A percentile compares a stretch with the other conserved stretches of the same genome.
Evolutionary conservation across 1,140 invertebrate genomes (phyloP).

Genomic region (Drosophila mayri): DNA sequence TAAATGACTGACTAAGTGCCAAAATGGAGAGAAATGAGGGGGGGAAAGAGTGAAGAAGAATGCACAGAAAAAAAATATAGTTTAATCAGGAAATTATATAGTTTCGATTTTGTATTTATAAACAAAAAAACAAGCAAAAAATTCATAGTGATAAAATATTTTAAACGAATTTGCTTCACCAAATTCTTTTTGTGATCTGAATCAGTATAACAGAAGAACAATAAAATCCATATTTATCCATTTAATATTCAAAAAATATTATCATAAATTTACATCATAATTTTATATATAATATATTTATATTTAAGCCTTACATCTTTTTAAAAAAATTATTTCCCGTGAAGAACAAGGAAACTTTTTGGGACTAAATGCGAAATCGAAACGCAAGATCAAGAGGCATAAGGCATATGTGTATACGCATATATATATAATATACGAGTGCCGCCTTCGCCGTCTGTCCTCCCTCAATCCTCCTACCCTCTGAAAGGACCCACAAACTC

Average conservation of each 20-base stretch:
- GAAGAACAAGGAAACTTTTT: conserved; percentile 26
- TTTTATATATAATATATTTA: not conserved
- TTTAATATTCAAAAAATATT: too few relatives aligned
- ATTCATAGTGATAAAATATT: not conserved
- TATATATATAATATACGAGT: conserved; percentile 73
- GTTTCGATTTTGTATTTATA: not conserved
- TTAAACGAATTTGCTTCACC: not conserved
- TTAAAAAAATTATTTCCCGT: not conserved
- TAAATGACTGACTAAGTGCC: conserved; percentile 82
- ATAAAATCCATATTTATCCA: too few relatives aligned
- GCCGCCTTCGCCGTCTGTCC: conserved; percentile 48
- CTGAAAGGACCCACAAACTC: not conserved
- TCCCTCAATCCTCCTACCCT: not conserved
- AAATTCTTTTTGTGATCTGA: not conserved
- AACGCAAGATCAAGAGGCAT: conserved; percentile 70
- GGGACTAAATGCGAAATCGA: conserved; percentile 74
- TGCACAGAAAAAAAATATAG: not conserved
- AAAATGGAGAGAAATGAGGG: conserved; percentile 44
- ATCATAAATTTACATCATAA: too few relatives aligned
- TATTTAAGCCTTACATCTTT: not conserved
- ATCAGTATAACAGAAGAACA: too few relatives aligned
- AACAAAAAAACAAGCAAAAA: too few relatives aligned
- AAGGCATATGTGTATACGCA: conserved; percentile 49
- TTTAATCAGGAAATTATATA: not conserved
- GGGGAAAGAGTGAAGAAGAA: not conserved